Percentiles rank a stretch among this genome's conserved stretches.
Evolutionary conservation across 2,113 vertebrate species (phyloP).

Genomic region (Anarrhichthys ocellatus): DNA sequence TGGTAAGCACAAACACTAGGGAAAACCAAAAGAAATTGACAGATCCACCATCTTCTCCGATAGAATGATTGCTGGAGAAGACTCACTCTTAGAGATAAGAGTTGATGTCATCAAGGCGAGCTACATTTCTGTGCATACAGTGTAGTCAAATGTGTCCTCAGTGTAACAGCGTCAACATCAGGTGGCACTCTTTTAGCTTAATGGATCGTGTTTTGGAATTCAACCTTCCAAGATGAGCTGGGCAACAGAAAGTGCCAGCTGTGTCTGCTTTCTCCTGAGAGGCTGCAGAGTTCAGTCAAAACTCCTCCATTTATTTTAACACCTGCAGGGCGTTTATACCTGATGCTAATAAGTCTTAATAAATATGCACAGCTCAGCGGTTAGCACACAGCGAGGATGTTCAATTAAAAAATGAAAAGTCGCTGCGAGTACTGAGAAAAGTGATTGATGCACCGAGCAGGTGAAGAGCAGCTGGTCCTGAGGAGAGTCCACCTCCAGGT

Average conservation of each 20-base stretch:
- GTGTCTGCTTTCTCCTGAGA: background rate
- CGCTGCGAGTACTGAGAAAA: background rate
- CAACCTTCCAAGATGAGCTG: background rate
- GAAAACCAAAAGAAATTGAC: slow-evolving; percentile 9
- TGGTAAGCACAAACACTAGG: slow-evolving; percentile 11
- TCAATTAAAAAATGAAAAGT: background rate
- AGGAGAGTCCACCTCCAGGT: background rate
- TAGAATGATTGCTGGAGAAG: slow-evolving; percentile 8
- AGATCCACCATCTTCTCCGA: slow-evolving; percentile 5
- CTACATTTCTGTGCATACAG: background rate
- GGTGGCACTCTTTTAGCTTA: background rate
- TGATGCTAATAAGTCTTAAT: background rate
- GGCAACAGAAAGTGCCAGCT: slow-evolving; percentile 2
- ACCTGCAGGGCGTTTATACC: background rate
- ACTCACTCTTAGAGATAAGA: background rate
- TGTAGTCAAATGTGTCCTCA: background rate
- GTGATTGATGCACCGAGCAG: background rate
- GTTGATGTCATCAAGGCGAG: too few species aligned
- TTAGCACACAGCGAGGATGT: background rate
- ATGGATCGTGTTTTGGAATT: background rate
- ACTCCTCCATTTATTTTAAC: background rate
- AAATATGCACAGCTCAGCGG: background rate
- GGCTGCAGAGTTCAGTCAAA: background rate
- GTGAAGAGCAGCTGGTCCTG: background rate
- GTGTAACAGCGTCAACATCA: background rate